Conservation (phyloP, 2,113 vertebrate species). For the Morone saxatilis region DNA sequence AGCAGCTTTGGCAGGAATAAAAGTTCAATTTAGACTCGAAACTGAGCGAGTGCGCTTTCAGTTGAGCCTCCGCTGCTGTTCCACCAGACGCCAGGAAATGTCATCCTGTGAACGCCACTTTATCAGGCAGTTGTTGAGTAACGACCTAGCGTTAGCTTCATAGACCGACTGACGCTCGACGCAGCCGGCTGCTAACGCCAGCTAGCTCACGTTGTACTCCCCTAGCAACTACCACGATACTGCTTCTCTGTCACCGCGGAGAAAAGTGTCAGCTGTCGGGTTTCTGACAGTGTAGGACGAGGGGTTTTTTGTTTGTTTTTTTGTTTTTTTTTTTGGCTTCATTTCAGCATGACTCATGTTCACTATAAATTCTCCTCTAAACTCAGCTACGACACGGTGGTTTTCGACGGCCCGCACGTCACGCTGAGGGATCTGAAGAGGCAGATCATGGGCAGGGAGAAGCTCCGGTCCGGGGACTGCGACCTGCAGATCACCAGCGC, state of each 20-base stretch:
- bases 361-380: conserved; percentile 99
- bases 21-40: conserved; percentile 54
- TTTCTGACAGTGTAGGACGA: not conserved
- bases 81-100: conserved; percentile 33
- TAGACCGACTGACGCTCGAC: conserved; percentile 34
- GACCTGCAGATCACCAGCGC: conserved; percentile 97
- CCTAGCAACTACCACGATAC: conserved; percentile 26
- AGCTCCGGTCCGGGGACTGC: conserved; percentile 93
- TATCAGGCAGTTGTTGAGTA: conserved; percentile 41
- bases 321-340: not conserved
- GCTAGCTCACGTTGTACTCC: conserved; percentile 59
- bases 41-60: not conserved
- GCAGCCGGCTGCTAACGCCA: conserved; percentile 54
- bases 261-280: not conserved
- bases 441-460: conserved; percentile 96
- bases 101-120: conserved; percentile 52
- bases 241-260: not conserved
- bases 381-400: conserved; percentile 96
- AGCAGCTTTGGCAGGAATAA: conserved; percentile 28
- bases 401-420: conserved; percentile 95
- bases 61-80: conserved; percentile 7
- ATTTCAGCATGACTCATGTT: conserved; percentile 90
- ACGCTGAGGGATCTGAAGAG: conserved; percentile 94
- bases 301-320: too few species aligned
- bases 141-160: conserved; percentile 18